phyloP scores from a whole-genome alignment of 2,113 vertebrate genomes.

The Tonatia bakeri region DNA sequence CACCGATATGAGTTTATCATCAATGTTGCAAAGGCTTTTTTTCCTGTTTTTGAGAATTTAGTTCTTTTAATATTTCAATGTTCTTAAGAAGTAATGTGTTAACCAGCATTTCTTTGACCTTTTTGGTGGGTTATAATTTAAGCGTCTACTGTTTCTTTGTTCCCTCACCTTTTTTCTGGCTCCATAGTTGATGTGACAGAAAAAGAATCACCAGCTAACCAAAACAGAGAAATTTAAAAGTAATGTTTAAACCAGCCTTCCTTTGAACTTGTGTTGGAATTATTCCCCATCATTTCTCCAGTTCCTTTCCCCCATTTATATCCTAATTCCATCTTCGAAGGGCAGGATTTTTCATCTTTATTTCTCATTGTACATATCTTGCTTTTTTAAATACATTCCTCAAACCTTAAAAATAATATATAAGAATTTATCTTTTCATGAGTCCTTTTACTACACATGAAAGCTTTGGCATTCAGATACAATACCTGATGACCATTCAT shows the following conservation, averaged over 20 bases:
- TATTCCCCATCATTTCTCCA: conserved; percentile 18
- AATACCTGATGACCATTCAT: neutral
- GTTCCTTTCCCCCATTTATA: neutral
- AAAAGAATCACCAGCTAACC: conserved; percentile 43
- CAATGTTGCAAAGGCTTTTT: neutral
- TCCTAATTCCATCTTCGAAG: neutral
- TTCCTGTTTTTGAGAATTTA: conserved; percentile 29
- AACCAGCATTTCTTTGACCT: conserved; percentile 57
- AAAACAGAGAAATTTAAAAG: neutral
- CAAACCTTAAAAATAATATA: neutral
- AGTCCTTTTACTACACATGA: neutral
- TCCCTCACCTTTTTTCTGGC: neutral
- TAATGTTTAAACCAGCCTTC: neutral
- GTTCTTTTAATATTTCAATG: conserved; percentile 61
- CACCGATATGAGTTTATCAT: conserved; percentile 6
- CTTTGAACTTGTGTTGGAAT: conserved; percentile 33
- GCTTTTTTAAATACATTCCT: neutral
- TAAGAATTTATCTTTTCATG: neutral
- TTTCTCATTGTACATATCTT: neutral
- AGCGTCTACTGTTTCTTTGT: conserved; percentile 56
- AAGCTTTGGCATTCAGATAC: conserved; percentile 50
- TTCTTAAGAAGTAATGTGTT: conserved; percentile 51
- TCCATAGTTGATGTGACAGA: conserved; percentile 48
- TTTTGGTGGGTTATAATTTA: conserved; percentile 69
- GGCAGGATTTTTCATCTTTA: neutral